phyloP scores from a whole-genome alignment of 2,113 vertebrate species.

The Siphamia tubifer region DNA sequence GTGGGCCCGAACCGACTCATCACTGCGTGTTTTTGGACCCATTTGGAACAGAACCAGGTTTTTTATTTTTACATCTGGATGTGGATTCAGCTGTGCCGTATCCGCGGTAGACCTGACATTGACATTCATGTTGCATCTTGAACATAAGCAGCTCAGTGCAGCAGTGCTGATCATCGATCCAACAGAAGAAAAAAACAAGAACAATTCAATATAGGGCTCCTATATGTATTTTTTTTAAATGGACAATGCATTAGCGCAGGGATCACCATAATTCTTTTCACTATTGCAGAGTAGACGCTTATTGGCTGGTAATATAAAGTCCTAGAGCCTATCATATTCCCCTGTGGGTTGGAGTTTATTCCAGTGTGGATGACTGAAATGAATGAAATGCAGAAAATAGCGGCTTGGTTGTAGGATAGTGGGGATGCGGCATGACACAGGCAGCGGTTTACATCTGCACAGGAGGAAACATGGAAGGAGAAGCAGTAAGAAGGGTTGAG shows the following conservation, averaged over 20 bases:
- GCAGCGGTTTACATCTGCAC: slow-evolving; percentile 58
- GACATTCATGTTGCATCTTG: slow-evolving; percentile 66
- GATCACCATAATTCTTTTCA: slow-evolving; percentile 6
- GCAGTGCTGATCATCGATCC: slow-evolving; percentile 49
- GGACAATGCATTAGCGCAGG: background rate
- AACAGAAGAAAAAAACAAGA: slow-evolving; percentile 1
- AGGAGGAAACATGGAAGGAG: slow-evolving; percentile 25
- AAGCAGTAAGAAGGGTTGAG: background rate
- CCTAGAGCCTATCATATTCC: background rate
- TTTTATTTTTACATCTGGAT: no score
- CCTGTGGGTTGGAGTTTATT: slow-evolving; percentile 41
- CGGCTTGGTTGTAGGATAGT: slow-evolving; percentile 26
- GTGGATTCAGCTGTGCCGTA: slow-evolving; percentile 1
- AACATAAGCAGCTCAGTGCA: slow-evolving; percentile 31
- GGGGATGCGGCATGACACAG: slow-evolving; percentile 57
- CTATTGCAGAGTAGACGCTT: background rate
- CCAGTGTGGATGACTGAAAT: slow-evolving; percentile 3
- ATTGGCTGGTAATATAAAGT: slow-evolving; percentile 15
- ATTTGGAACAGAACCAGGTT: background rate
- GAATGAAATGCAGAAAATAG: slow-evolving; percentile 46
- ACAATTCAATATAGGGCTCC: slow-evolving; percentile 24
- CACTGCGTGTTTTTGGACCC: no score
- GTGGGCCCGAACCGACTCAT: no score
- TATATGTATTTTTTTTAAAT: no score
- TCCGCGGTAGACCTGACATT: slow-evolving; percentile 46